A percentile compares a stretch with the other conserved stretches of the same genome.
Evolutionary conservation across 1,140 invertebrate species (phyloP).

Genomic region (Acromyrmex echinatior): DNA sequence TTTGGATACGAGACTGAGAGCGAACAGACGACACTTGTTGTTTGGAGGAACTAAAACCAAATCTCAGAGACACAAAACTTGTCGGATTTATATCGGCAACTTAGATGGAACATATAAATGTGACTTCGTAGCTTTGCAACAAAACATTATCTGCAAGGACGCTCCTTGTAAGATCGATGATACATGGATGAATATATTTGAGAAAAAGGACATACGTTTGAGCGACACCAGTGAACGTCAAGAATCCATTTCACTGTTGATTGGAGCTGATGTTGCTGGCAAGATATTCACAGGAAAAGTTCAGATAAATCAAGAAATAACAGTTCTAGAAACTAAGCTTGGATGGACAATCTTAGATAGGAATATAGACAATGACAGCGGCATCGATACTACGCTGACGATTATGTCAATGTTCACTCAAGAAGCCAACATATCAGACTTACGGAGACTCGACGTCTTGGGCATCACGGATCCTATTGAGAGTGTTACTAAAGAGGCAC

Average conservation of each 20-base stretch:
- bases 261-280: conserved; percentile 78
- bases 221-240: not conserved
- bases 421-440: not conserved
- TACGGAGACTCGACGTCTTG: too few species aligned
- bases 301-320: conserved; percentile 62
- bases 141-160: conserved; percentile 59
- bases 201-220: not conserved
- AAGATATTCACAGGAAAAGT: conserved; percentile 76
- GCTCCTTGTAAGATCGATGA: not conserved
- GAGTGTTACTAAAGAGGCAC: not conserved
- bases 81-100: conserved; percentile 26
- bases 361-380: not conserved
- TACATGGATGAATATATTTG: conserved; percentile 9
- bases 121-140: conserved; percentile 63
- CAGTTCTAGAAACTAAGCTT: conserved; percentile 75
- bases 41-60: conserved; percentile 55
- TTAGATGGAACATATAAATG: conserved; percentile 48
- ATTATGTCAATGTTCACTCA: not conserved
- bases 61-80: conserved; percentile 42
- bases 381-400: not conserved
- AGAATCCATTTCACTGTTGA: conserved; percentile 42
- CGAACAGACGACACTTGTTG: conserved; percentile 33
- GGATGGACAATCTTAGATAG: conserved; percentile 77
- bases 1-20: conserved; percentile 31
- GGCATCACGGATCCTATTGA: not conserved